Evolutionary conservation across 2,113 vertebrate genomes (phyloP), one percentile per base, ranked within the genome.

Genomic region (Lophura nycthemera): DNA sequence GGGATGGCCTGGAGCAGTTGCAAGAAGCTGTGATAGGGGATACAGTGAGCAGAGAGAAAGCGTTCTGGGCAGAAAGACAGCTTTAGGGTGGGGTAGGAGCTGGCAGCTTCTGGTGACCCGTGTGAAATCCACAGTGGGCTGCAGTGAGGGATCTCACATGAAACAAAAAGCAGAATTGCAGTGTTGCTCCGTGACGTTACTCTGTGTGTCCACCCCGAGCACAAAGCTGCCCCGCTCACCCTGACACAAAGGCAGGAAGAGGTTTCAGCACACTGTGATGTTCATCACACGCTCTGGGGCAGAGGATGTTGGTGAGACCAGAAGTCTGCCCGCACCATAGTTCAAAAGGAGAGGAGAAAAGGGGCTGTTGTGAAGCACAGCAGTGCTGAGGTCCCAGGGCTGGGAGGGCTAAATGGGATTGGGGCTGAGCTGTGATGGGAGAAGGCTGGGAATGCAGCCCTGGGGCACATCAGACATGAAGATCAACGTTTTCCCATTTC

Each of bases 241-340:
- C 19, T 1, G 0, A 30, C 34, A 56, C 83, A 77, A 77, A 81
- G 77, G 91, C 80, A 78, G 89, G 92, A 92, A 74, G 50, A 2
- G 67, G 3, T 36, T 57, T 42, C 50, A 19, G 0, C 60, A 27
- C 42, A 2, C 3, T 1, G 60, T 48, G 18, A 45, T 3, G 0
- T 36, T 30, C 9, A 15, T 47, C 87, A 29, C 1, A 45, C 0
- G 11, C 70, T 57, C 2, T 0, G 36, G n/a, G 36, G 65, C 83
- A n/a, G 45, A 80, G 79, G 72, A 27, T 48, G 76, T 29, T 43
- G 88, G 32, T 13, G 72, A 38, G 43, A 32, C 2, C 63, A 11
- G 66, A 50, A 25, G 11, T 11, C 14, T 32, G 5, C 6, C n/a
- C 20, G 57, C 30, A 1, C 0, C 2, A 0, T 9, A 36, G 60